Evolutionary conservation across 1,140 invertebrate species (phyloP).

Genomic region (Tetramorium simillimum): DNA sequence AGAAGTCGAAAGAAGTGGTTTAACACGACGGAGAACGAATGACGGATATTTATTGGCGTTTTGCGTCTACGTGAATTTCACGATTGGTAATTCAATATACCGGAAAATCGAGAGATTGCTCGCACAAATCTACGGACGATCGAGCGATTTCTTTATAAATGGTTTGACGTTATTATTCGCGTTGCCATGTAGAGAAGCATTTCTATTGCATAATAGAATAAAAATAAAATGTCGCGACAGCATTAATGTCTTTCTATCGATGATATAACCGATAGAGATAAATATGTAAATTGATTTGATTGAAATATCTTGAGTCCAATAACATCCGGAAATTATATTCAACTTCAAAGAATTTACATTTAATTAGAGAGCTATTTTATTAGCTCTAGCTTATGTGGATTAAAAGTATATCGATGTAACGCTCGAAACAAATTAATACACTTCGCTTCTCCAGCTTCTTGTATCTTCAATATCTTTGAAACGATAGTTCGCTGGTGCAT

Average conservation of each 20-base stretch:
- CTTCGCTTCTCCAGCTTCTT: background rate
- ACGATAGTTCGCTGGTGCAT: slow-evolving; percentile 26
- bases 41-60: background rate
- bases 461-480: slow-evolving; percentile 19
- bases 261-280: background rate
- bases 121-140: background rate
- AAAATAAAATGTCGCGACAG: background rate
- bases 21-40: background rate
- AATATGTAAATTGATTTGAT: background rate
- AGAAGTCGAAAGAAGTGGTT: slow-evolving; percentile 65
- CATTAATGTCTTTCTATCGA: background rate
- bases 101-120: background rate
- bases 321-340: too few relatives aligned
- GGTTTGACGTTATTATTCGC: too few relatives aligned
- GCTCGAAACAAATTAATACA: background rate
- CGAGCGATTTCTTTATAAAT: background rate
- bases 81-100: background rate
- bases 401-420: background rate
- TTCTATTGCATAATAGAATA: background rate
- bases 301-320: background rate
- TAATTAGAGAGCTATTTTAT: background rate
- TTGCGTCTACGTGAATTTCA: slow-evolving; percentile 2
- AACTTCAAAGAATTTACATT: background rate
- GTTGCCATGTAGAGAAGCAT: background rate
- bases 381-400: background rate